Percentiles rank a stretch among this genome's conserved stretches.
These are phyloP conservation scores for Piscicola geometra DNA, from an alignment of 2,888 invertebrate genomes.

Conservation along the genomic window DNA sequence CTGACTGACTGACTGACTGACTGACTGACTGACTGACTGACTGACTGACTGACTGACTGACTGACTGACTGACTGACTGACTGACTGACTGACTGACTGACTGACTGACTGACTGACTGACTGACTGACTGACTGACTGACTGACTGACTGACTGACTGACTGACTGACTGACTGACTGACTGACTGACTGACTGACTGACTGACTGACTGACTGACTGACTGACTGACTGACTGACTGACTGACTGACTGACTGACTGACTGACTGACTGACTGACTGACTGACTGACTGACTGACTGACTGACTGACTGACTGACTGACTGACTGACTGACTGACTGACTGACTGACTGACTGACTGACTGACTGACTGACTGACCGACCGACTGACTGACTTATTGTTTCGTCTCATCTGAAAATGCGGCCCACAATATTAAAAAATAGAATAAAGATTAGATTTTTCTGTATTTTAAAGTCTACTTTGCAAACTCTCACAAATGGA, in stretches of 20 bases:
- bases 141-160: slow-evolving; percentile 6
- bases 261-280: slow-evolving; percentile 15
- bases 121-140: slow-evolving; percentile 35
- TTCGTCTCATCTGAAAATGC: too few relatives aligned
- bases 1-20: slow-evolving; percentile 35
- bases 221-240: slow-evolving; percentile 32
- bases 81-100: slow-evolving; percentile 18
- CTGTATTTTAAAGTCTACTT: too few relatives aligned
- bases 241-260: slow-evolving; percentile 12
- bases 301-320: slow-evolving; percentile 26
- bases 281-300: slow-evolving; percentile 31
- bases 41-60: slow-evolving; percentile 34
- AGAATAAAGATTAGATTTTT: too few relatives aligned
- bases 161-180: slow-evolving; percentile 35
- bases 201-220: slow-evolving; percentile 28
- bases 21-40: slow-evolving; percentile 37
- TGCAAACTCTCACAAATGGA: too few relatives aligned
- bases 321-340: slow-evolving; percentile 15
- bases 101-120: slow-evolving; percentile 35
- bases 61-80: slow-evolving; percentile 35
- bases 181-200: slow-evolving; percentile 4
- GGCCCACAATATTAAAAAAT: too few relatives aligned
- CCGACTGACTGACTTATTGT: too few relatives aligned
- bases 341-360: slow-evolving; percentile 31
- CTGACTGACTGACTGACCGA: too few relatives aligned